Conservation (phyloP, 2,113 vertebrate species). For the Miniopterus natalensis region DNA sequence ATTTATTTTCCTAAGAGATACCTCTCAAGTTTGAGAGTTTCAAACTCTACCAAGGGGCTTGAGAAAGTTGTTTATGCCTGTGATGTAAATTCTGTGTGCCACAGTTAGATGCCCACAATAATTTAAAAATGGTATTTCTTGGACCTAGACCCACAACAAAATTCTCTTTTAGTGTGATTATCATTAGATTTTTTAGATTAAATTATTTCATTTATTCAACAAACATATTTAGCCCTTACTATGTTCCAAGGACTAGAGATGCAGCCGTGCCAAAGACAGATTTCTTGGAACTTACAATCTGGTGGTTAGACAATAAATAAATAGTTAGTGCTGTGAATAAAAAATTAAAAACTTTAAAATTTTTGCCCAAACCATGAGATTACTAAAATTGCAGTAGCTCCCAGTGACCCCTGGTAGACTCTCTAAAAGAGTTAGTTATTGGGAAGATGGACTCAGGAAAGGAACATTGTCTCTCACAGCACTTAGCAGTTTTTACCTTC, state of each 20-base stretch:
- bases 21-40: constrained; percentile 23
- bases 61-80: constrained; percentile 14
- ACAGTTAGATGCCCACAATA: not conserved
- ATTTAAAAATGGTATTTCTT: constrained; percentile 43
- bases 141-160: not conserved
- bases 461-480: constrained; percentile 27
- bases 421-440: not conserved
- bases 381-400: constrained; percentile 19
- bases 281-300: not conserved
- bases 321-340: constrained; percentile 26
- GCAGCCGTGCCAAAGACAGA: not conserved
- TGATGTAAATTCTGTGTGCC: constrained; percentile 49
- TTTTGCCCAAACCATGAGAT: constrained; percentile 17
- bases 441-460: not conserved
- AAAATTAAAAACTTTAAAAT: constrained; percentile 31
- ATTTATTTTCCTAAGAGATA: constrained; percentile 29
- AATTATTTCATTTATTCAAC: constrained; percentile 51
- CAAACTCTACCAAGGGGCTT: not conserved
- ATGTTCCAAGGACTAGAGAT: not conserved
- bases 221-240: constrained; percentile 45
- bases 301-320: not conserved
- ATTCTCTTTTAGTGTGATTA: constrained; percentile 35
- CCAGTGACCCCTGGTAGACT: not conserved
- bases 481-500: constrained; percentile 17
- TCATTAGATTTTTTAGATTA: constrained; percentile 51